A percentile compares a stretch with the other conserved stretches of the same genome.
Evolutionary conservation across 2,888 invertebrate genomes (phyloP).

Genomic region (Eupeodes luniger): DNA sequence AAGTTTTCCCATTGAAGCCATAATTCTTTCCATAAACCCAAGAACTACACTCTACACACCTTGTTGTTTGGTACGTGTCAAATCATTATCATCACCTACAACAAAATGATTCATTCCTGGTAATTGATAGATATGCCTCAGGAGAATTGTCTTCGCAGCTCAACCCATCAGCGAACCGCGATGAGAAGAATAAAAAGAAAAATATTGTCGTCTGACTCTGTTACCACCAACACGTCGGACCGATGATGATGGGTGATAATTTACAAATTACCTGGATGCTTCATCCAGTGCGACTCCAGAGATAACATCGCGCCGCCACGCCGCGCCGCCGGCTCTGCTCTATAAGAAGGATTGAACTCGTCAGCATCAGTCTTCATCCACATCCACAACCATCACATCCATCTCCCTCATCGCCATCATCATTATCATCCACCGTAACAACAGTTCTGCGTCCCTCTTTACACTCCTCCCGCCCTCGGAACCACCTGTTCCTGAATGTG

Average conservation of each 20-base stretch:
- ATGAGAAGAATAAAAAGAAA: slow-evolving; percentile 26
- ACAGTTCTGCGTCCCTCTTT: slow-evolving; percentile 10
- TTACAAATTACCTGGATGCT: slow-evolving; percentile 74
- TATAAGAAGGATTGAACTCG: slow-evolving; percentile 62
- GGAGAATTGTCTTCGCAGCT: slow-evolving; percentile 11
- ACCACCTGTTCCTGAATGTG: slow-evolving; percentile 11
- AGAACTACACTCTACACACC: slow-evolving; percentile 44
- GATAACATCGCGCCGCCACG: slow-evolving; percentile 55
- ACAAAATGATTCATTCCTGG: slow-evolving; percentile 55
- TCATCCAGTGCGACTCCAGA: slow-evolving; percentile 50
- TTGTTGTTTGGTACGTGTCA: slow-evolving; percentile 59
- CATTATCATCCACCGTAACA: slow-evolving; percentile 60
- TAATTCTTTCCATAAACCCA: slow-evolving; percentile 9
- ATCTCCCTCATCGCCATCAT: slow-evolving; percentile 56
- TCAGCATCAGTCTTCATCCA: slow-evolving; percentile 50
- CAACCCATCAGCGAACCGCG: background rate
- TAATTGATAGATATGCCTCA: slow-evolving; percentile 50
- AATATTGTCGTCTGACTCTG: slow-evolving; percentile 61
- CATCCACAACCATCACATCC: slow-evolving; percentile 62
- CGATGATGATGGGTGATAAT: slow-evolving; percentile 76
- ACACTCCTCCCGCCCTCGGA: background rate
- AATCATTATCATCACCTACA: slow-evolving; percentile 60
- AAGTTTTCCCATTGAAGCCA: slow-evolving; percentile 35
- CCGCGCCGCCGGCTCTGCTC: slow-evolving; percentile 1
- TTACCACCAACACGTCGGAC: slow-evolving; percentile 68